Evolutionary conservation across 2,797 vertebrate species (phyloP), one percentile per base, ranked within the genome.

Genomic region (Hemibagrus guttatus): DNA sequence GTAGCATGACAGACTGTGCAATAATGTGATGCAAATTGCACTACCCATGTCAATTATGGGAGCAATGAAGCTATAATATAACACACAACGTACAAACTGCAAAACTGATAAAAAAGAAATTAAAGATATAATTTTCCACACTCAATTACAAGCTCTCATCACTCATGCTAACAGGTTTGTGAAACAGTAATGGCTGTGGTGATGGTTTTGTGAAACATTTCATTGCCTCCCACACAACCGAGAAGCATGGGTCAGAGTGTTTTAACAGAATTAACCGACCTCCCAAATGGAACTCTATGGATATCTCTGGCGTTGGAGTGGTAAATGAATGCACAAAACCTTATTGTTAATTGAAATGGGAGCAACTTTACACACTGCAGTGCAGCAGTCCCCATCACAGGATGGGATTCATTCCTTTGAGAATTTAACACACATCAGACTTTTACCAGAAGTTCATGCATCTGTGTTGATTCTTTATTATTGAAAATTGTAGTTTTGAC

Each of bases 1-100:
- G 91, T 94, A 91, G 92, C 82, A 89, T 92, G 92, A 94, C 92
- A 92, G 92, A 90, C 42, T 9, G 6, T 87, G 80, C 85, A 89
- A 90, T 84, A 81, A 85, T 88, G 89, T 81, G 88, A 91, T 90
- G 91, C 94, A 91, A 92, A 92, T 89, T 88, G 88, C 89, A 91
- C 87, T 87, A 78, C 83, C 80, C 86, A 84, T 52, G n/a, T 86
- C 69, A 59, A 56, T 87, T 84, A 88, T 80, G 85, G 68, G 83
- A 84, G 35, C 87, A 46, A 56, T 80, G 58, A 87, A 75, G 26
- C 26, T 61, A 74, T 66, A 52, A 35, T 79, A 52, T 78, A 58
- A 52, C 63, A 58, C 52, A 52, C 69, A 59, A 58, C 78, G 54
- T 68, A 80, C 35, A 39, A 69, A 75, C 0, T 78, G 52, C 61